phyloP scores from a whole-genome alignment of 2,797 vertebrate species.

The Pyrocephalus nanus region DNA sequence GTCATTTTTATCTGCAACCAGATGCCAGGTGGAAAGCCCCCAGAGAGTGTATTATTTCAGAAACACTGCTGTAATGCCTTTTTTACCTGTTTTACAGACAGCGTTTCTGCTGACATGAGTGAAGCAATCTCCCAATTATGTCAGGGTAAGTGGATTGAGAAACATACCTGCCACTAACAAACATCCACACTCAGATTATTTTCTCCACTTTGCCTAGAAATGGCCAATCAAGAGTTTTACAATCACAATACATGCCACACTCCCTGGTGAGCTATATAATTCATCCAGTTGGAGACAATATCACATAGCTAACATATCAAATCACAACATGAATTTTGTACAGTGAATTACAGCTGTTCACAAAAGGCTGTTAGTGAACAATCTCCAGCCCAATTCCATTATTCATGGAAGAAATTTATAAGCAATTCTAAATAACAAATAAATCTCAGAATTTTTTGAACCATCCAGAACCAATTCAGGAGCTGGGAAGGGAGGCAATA shows the following conservation, averaged over 20 bases:
- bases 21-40: not conserved
- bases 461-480: not conserved
- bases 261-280: slow-evolving; percentile 28
- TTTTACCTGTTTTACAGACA: slow-evolving; percentile 16
- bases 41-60: not conserved
- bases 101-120: slow-evolving; percentile 29
- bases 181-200: not conserved
- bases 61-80: not conserved
- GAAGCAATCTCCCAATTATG: slow-evolving; percentile 27
- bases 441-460: slow-evolving; percentile 25
- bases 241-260: not conserved
- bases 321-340: slow-evolving; percentile 25
- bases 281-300: not conserved
- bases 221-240: slow-evolving; percentile 49
- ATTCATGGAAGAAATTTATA: slow-evolving; percentile 38
- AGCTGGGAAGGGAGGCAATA: not conserved
- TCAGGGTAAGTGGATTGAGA: slow-evolving; percentile 11
- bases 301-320: slow-evolving; percentile 13
- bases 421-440: slow-evolving; percentile 31
- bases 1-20: not conserved
- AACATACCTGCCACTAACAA: slow-evolving; percentile 21
- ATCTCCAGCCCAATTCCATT: slow-evolving; percentile 36
- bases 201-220: slow-evolving; percentile 25
- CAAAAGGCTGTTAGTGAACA: slow-evolving; percentile 34
- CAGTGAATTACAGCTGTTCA: slow-evolving; percentile 9